Evolutionary conservation across 2,888 invertebrate species (phyloP).

Genomic region (Nephrocerus scutellatus): DNA sequence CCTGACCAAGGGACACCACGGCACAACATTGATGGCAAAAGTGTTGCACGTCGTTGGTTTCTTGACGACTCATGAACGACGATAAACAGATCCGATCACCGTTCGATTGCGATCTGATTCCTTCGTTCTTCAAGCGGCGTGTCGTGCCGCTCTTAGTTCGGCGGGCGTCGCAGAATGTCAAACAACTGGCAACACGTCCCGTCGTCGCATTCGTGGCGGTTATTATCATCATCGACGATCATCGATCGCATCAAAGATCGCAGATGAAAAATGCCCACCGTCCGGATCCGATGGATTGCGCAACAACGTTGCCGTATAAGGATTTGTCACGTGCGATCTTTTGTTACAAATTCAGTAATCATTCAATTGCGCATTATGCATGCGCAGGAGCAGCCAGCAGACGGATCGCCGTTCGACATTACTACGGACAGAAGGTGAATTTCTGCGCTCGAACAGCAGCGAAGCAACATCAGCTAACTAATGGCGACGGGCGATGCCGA

Average conservation of each 20-base stretch:
- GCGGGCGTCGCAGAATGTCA: background rate
- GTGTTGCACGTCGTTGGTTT: no score
- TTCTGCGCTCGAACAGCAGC: no score
- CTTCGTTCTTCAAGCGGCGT: no score
- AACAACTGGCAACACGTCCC: conserved; percentile 16
- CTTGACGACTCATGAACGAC: no score
- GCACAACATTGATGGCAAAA: no score
- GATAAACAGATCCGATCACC: no score
- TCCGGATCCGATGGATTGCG: conserved; percentile 21
- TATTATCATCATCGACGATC: conserved; percentile 5
- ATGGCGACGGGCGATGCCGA: no score
- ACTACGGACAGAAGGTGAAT: no score
- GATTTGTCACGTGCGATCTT: conserved; percentile 48
- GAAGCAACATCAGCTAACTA: background rate
- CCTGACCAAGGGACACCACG: no score
- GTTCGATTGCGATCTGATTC: no score
- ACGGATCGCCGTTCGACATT: no score
- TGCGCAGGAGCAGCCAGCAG: conserved; percentile 11
- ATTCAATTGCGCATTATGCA: conserved; percentile 34
- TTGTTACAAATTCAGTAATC: conserved; percentile 46
- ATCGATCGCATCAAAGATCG: conserved; percentile 15
- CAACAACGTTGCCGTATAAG: conserved; percentile 37
- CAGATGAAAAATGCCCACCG: conserved; percentile 8
- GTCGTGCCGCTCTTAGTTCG: conserved; percentile 17
- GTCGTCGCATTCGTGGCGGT: conserved; percentile 13